Evolutionary conservation across 2,797 vertebrate species (phyloP).

Genomic region (Ctenochaetus hawaiiensis): DNA sequence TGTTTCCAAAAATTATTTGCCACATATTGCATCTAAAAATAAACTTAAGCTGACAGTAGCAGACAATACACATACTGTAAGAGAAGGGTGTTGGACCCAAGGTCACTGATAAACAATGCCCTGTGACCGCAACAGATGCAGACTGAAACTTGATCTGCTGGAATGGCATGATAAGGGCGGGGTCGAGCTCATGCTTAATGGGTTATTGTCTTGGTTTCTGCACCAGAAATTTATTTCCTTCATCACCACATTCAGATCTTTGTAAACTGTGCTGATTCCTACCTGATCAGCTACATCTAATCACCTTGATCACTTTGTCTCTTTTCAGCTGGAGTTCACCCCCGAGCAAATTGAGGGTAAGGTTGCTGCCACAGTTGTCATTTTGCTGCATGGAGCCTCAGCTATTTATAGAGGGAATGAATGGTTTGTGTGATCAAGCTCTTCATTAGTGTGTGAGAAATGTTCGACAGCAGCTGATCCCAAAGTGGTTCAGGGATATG

Average conservation of each 20-base stretch:
- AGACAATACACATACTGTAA: constrained; percentile 26
- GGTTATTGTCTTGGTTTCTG: neutral
- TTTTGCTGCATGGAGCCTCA: constrained; percentile 24
- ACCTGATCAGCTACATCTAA: constrained; percentile 32
- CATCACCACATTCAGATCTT: neutral
- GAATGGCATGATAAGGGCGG: constrained; percentile 15
- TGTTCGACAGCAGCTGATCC: constrained; percentile 52
- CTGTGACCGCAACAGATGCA: constrained; percentile 30
- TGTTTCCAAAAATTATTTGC: neutral
- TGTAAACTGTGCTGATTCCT: neutral
- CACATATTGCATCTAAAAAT: constrained; percentile 48
- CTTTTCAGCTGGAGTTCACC: constrained; percentile 86
- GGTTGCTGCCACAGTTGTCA: constrained; percentile 50
- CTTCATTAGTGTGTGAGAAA: constrained; percentile 48
- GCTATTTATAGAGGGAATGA: constrained; percentile 64
- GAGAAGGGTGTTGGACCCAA: constrained; percentile 50
- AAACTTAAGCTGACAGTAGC: constrained; percentile 29
- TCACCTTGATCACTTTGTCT: constrained; percentile 43
- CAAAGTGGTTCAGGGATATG: constrained; percentile 12
- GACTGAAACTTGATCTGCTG: constrained; percentile 64
- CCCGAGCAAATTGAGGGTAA: constrained; percentile 88
- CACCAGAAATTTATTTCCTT: neutral
- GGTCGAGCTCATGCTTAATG: neutral
- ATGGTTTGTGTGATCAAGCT: constrained; percentile 35
- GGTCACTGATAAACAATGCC: constrained; percentile 67